Conservation (phyloP, 2,113 vertebrate genomes). For the Lophius piscatorius region DNA sequence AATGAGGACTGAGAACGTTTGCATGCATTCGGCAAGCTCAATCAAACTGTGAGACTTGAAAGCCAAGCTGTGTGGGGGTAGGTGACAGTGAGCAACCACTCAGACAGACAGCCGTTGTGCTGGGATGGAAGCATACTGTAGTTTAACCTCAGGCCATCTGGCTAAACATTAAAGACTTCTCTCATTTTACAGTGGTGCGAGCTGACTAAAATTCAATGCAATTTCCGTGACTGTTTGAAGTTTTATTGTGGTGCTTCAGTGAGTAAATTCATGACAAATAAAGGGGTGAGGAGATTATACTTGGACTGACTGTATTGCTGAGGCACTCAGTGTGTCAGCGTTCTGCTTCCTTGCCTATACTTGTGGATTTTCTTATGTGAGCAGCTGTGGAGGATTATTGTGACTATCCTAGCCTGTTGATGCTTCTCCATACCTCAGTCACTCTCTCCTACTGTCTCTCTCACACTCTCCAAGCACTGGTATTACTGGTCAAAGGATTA, state of each 20-base stretch:
- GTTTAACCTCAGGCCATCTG: constrained; percentile 65
- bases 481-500: constrained; percentile 38
- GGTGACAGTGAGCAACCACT: constrained; percentile 66
- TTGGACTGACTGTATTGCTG: constrained; percentile 45
- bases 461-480: constrained; percentile 20
- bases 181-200: constrained; percentile 46
- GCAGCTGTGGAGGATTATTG: constrained; percentile 29
- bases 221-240: constrained; percentile 58
- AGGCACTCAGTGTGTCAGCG: constrained; percentile 46
- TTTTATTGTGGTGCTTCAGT: constrained; percentile 50
- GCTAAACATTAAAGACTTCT: constrained; percentile 63
- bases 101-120: constrained; percentile 68
- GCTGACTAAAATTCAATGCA: constrained; percentile 49
- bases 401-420: constrained; percentile 54
- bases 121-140: constrained; percentile 59
- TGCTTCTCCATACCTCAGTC: constrained; percentile 13
- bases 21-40: constrained; percentile 39
- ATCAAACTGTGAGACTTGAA: constrained; percentile 23
- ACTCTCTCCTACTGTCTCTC: not conserved
- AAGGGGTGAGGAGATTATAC: constrained; percentile 50
- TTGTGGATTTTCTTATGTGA: constrained; percentile 58
- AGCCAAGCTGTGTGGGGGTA: constrained; percentile 58
- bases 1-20: constrained; percentile 51
- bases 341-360: constrained; percentile 53
- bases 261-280: constrained; percentile 56